Conservation (phyloP, 2,113 vertebrate species). For the Myotis brandtii region DNA sequence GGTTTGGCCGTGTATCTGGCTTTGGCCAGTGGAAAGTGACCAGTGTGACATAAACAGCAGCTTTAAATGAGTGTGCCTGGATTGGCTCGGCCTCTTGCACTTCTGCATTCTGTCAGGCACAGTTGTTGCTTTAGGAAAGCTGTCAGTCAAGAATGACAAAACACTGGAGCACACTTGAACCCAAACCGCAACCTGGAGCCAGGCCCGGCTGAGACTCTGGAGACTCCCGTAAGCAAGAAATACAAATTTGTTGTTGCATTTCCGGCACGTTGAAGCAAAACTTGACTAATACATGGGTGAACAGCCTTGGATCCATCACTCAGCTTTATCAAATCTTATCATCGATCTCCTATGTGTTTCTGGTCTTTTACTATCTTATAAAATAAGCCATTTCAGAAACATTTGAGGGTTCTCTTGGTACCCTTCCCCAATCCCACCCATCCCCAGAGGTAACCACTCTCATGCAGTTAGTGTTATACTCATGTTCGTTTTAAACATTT, state of each 20-base stretch:
- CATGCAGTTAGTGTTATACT: not conserved
- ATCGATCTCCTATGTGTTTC: slow-evolving; percentile 15
- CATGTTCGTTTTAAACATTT: not conserved
- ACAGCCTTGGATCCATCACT: not conserved
- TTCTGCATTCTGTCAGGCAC: not conserved
- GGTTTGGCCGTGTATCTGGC: not conserved
- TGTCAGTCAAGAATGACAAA: not conserved
- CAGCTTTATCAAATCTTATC: not conserved
- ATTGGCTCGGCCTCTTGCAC: not conserved
- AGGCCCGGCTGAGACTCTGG: not conserved
- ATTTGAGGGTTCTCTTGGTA: not conserved
- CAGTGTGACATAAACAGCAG: not conserved
- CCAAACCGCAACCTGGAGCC: not conserved
- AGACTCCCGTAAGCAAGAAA: not conserved
- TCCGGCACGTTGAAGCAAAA: not conserved
- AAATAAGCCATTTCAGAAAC: slow-evolving; percentile 41
- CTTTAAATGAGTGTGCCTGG: not conserved
- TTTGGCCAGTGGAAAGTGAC: not conserved
- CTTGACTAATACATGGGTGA: not conserved
- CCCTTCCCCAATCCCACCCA: not conserved
- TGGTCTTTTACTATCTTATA: not conserved
- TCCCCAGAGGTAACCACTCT: not conserved
- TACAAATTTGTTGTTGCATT: not conserved
- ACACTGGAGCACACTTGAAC: not conserved
- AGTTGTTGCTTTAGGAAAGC: not conserved